Conservation (phyloP, 2,888 invertebrate genomes). For the Stenodera caucasica region DNA sequence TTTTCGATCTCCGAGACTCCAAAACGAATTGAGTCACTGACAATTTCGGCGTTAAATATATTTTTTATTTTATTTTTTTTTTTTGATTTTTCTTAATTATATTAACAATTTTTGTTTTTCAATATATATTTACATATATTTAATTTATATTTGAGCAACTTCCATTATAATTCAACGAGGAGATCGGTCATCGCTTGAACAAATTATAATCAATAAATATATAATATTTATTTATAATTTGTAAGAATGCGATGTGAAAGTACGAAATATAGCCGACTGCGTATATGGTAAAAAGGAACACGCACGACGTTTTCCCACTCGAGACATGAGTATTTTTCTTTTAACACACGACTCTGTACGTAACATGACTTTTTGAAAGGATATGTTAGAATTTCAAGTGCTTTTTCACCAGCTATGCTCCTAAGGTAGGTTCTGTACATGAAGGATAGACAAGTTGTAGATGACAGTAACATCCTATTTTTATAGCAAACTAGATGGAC, state of each 20-base stretch:
- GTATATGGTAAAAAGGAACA: conserved; percentile 18
- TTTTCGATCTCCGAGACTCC: conserved; percentile 34
- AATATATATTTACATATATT: conserved; percentile 17
- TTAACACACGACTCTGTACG: conserved; percentile 29
- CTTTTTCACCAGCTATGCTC: conserved; percentile 40
- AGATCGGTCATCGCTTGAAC: conserved; percentile 30
- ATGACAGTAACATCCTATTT: conserved; percentile 43
- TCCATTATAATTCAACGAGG: conserved; percentile 42
- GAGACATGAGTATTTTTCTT: conserved; percentile 30
- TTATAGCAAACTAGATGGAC: conserved; percentile 44
- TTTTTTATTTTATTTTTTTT: conserved; percentile 10
- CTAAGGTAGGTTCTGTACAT: conserved; percentile 39
- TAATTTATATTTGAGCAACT: conserved; percentile 47
- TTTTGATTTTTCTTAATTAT: conserved; percentile 11
- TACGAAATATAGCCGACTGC: conserved; percentile 13
- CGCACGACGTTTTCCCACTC: conserved; percentile 30
- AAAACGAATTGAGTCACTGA: conserved; percentile 26
- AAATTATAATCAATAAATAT: no score
- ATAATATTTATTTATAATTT: conserved; percentile 13
- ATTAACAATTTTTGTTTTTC: conserved; percentile 13
- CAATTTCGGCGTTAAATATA: conserved; percentile 27
- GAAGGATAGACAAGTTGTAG: conserved; percentile 43
- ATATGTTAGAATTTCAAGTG: conserved; percentile 43
- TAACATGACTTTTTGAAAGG: conserved; percentile 37
- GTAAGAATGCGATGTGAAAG: conserved; percentile 11